phyloP scores from a whole-genome alignment of 2,888 invertebrate genomes.

The Macrophya annulata region DNA sequence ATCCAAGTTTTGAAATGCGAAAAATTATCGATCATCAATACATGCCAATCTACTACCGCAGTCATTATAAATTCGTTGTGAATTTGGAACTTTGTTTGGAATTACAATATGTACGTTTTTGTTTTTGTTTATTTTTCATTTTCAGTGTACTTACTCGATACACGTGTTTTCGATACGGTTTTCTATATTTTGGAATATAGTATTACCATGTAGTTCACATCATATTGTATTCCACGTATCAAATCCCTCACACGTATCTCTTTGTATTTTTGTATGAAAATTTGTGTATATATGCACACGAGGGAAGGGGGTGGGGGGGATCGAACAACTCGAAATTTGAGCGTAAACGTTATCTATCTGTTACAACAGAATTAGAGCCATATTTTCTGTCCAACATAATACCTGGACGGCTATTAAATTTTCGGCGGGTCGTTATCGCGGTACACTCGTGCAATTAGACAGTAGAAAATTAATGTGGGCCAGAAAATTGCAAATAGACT shows the following conservation, averaged over 20 bases:
- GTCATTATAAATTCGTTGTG: too few species aligned
- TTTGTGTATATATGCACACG: not conserved
- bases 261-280: not conserved
- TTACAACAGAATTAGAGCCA: not conserved
- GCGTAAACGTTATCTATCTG: slow-evolving; percentile 27
- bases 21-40: too few species aligned
- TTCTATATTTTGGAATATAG: not conserved
- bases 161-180: not conserved
- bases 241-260: not conserved
- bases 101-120: not conserved
- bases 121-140: not conserved
- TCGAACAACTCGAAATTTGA: slow-evolving; percentile 26
- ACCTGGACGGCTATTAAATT: slow-evolving; percentile 2
- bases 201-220: not conserved
- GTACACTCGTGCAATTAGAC: slow-evolving; percentile 4
- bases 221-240: not conserved
- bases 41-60: too few species aligned
- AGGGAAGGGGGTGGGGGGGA: too few species aligned
- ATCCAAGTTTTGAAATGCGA: too few species aligned
- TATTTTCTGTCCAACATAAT: slow-evolving; percentile 22
- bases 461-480: not conserved
- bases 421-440: slow-evolving; percentile 23
- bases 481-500: not conserved
- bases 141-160: not conserved
- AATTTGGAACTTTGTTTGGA: too few species aligned